Percentiles rank a stretch among this genome's conserved stretches.
Conservation (phyloP, 2,888 invertebrate species). For the Scrobipalpa atriplicella region DNA sequence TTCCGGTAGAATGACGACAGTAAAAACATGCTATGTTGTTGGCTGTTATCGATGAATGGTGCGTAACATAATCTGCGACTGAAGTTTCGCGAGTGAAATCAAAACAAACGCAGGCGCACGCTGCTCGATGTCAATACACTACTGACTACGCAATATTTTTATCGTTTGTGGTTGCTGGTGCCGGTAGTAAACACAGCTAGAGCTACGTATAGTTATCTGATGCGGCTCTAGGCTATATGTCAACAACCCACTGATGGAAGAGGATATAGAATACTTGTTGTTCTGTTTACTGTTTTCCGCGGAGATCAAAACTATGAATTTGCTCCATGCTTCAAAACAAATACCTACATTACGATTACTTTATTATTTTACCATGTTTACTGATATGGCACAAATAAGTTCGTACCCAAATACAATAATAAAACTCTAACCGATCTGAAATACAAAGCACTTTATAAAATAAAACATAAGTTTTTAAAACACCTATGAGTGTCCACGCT, state of each 20-base stretch:
- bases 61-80: slow-evolving; percentile 13
- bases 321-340: background rate
- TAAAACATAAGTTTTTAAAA: too few species aligned
- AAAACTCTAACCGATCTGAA: too few species aligned
- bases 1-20: slow-evolving; percentile 3
- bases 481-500: too few species aligned
- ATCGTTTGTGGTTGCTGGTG: slow-evolving; percentile 24
- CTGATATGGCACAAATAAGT: background rate
- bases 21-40: slow-evolving; percentile 11
- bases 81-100: slow-evolving; percentile 28
- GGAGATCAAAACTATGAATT: background rate
- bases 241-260: slow-evolving; percentile 24
- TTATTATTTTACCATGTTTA: background rate
- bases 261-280: slow-evolving; percentile 8
- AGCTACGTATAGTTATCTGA: slow-evolving; percentile 26
- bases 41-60: slow-evolving; percentile 22
- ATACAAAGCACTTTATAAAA: too few species aligned
- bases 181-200: slow-evolving; percentile 27
- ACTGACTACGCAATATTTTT: slow-evolving; percentile 36
- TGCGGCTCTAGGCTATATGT: slow-evolving; percentile 17
- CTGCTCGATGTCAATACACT: slow-evolving; percentile 32
- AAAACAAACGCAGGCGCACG: slow-evolving; percentile 25
- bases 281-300: background rate
- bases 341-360: background rate
- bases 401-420: too few species aligned